These are phyloP conservation scores for Styela clava DNA, from an alignment of 23 tunicate genomes.

Conservation along the genomic window DNA sequence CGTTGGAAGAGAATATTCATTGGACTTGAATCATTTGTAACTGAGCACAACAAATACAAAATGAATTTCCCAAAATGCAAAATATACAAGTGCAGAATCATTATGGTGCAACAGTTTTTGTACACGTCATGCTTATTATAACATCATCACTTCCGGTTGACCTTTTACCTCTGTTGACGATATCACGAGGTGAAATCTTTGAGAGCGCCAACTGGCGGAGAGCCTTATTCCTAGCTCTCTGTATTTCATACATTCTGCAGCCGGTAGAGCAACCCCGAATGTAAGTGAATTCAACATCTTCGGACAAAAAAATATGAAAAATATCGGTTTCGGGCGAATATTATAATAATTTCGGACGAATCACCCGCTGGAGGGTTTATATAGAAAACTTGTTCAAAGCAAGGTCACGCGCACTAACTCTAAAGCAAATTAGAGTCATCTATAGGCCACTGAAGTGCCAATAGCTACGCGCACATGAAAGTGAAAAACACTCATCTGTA, in stretches of 20 bases:
- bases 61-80: background rate
- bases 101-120: background rate
- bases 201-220: constrained; percentile 30
- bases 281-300: constrained; percentile 40
- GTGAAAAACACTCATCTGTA: too few relatives aligned
- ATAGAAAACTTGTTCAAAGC: too few relatives aligned
- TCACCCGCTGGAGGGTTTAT: too few relatives aligned
- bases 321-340: background rate
- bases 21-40: too few relatives aligned
- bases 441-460: too few relatives aligned
- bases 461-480: too few relatives aligned
- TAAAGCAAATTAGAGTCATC: too few relatives aligned
- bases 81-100: background rate
- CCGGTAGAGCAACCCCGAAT: constrained; percentile 39
- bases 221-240: constrained; percentile 27
- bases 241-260: constrained; percentile 62
- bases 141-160: background rate
- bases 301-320: background rate
- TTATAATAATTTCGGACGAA: too few relatives aligned
- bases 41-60: too few relatives aligned
- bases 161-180: background rate
- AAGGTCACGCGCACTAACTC: too few relatives aligned
- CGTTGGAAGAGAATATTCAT: too few relatives aligned
- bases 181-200: background rate
- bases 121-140: background rate